These are phyloP conservation scores for Hyla sarda DNA, from an alignment of 2,113 vertebrate species.

Conservation along the genomic window DNA sequence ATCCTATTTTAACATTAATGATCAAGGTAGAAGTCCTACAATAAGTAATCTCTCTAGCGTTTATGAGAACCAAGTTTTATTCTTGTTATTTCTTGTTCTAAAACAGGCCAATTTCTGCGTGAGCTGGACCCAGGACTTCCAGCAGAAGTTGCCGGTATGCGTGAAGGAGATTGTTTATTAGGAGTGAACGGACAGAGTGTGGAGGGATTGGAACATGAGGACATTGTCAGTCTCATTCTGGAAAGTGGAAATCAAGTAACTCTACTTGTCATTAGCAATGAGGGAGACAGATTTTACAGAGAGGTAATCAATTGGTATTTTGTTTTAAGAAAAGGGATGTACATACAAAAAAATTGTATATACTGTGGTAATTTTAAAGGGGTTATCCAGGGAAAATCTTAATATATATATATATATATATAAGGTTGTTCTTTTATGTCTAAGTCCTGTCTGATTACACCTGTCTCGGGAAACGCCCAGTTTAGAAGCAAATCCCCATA, in stretches of 20 bases:
- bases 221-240: slow-evolving; percentile 80
- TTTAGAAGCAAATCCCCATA: too few species aligned
- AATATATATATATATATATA: too few species aligned
- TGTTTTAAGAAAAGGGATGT: too few species aligned
- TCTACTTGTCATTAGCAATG: slow-evolving; percentile 76
- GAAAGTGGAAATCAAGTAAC: slow-evolving; percentile 73
- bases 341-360: too few species aligned
- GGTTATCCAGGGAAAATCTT: too few species aligned
- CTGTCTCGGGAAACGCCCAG: too few species aligned
- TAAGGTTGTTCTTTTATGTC: too few species aligned
- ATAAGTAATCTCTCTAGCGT: too few species aligned
- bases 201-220: slow-evolving; percentile 81
- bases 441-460: too few species aligned
- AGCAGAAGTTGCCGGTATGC: slow-evolving; percentile 85
- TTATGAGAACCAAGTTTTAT: neutral
- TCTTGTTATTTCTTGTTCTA: neutral
- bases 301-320: slow-evolving; percentile 67
- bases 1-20: too few species aligned
- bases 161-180: slow-evolving; percentile 85
- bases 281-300: slow-evolving; percentile 80
- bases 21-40: too few species aligned
- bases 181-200: slow-evolving; percentile 86
- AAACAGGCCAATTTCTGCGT: slow-evolving; percentile 83
- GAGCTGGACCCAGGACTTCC: slow-evolving; percentile 87
- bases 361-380: too few species aligned